These are phyloP conservation scores for Eupsilia transversa DNA, from an alignment of 2,888 invertebrate species.

Conservation along the genomic window DNA sequence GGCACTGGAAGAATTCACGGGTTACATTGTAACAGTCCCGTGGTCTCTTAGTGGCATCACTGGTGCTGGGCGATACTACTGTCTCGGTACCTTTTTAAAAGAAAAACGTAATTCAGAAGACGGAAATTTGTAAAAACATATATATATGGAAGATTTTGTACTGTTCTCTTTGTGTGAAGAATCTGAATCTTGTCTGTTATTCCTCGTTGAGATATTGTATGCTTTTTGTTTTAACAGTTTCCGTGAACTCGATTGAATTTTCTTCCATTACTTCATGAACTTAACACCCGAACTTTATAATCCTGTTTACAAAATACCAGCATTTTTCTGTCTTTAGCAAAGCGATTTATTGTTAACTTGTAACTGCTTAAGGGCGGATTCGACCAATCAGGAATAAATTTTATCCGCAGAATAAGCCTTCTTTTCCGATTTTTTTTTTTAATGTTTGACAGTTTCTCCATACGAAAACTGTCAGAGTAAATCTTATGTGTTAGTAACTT, in stretches of 20 bases:
- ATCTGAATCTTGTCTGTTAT: background rate
- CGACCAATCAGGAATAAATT: too few relatives aligned
- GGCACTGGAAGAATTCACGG: constrained; percentile 97
- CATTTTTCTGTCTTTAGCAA: background rate
- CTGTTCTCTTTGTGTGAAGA: background rate
- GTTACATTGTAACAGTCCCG: constrained; percentile 91
- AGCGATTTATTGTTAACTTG: background rate
- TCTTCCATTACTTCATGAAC: background rate
- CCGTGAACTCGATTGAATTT: background rate
- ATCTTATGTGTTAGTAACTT: too few relatives aligned
- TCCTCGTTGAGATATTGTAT: background rate
- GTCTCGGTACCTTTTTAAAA: constrained; percentile 9
- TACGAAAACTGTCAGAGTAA: too few relatives aligned
- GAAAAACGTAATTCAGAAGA: constrained; percentile 27
- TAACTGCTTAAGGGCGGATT: too few relatives aligned
- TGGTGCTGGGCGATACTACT: constrained; percentile 88
- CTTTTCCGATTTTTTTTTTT: too few relatives aligned
- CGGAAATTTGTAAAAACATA: background rate
- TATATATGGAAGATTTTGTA: background rate
- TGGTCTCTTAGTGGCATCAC: constrained; percentile 94
- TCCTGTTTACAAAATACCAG: background rate
- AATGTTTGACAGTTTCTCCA: too few relatives aligned
- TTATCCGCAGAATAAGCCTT: too few relatives aligned
- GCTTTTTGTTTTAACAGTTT: background rate
- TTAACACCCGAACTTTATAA: background rate